Evolutionary conservation across 2,888 invertebrate genomes (phyloP).

Genomic region (Marasmarcha lunaedactyla): DNA sequence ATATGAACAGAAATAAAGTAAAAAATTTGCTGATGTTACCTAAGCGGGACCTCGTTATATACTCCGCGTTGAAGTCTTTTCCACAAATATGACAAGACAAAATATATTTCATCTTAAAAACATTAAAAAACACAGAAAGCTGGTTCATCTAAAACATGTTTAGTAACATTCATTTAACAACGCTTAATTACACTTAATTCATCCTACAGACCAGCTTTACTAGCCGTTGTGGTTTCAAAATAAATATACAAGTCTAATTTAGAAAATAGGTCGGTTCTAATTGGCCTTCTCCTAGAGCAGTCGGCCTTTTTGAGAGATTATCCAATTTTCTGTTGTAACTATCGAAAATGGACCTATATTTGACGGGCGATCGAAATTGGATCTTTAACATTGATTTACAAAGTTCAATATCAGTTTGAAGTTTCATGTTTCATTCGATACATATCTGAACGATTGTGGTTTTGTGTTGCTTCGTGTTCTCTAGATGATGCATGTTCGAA

Average conservation of each 20-base stretch:
- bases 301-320: conserved; percentile 40
- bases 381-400: not conserved
- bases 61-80: no score
- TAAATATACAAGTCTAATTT: not conserved
- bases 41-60: no score
- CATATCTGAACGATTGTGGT: no score
- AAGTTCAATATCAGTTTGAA: not conserved
- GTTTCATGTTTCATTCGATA: not conserved
- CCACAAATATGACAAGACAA: no score
- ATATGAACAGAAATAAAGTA: no score
- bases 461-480: no score
- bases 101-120: no score
- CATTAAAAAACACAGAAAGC: no score
- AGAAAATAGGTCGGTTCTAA: conserved; percentile 33
- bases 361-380: conserved; percentile 22
- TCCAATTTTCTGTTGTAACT: conserved; percentile 47
- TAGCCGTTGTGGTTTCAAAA: not conserved
- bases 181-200: no score
- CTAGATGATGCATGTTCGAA: not conserved
- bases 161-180: conserved; percentile 2
- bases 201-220: not conserved
- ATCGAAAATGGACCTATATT: conserved; percentile 23
- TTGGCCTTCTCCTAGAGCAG: conserved; percentile 20
- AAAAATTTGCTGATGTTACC: no score
- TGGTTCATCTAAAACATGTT: conserved; percentile 5